Base-by-base conservation (phyloP, 2,113 vertebrate genomes). In the Ceyx cyanopectus region DNA sequence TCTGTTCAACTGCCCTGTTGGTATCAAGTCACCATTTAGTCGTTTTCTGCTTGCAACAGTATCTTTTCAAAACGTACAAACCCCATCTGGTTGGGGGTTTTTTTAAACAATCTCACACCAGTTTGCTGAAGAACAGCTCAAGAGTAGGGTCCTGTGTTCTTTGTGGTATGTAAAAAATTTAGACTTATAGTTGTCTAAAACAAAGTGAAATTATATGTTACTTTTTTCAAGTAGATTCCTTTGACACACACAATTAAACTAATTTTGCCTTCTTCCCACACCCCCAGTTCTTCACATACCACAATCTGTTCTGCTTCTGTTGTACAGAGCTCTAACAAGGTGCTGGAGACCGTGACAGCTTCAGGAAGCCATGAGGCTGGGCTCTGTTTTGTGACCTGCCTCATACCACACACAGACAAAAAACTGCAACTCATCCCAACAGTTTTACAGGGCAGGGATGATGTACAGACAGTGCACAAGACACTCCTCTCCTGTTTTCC, bases 301-400 rank as follows among this genome's bases (percentile, higher is more conserved):
- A 94, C 91, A 90, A 77, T 92, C 89, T 96, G 87, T 87, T 92
- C 78, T 70, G 23, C 48, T 94, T 90, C 87, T 92, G 81, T 18
- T 76, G 81, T 30, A 81, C 54, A 40, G 11, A 89, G 74, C 78
- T 87, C 5, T 30, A 84, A 61, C 57, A 79, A 75, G 50, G 62
- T 76, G 62, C 81, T 81, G 50, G 23, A 79, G 81, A 61, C 57
- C 30, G 65, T 0, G 0, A 78, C 66, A 92, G 78, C 62, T 69
- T 57, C 67, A 22, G 81, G 45, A 81, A 89, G 57, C 51, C 27
- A 0, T 37, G 57, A 37, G 85, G 17, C 74, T 9, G 10, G 37
- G n/a, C 45, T 60, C 32, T 46, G n/a, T 65, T 51, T 17, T 72
- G 62, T 63, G 69, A 76, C 29, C 19, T 0, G 3, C 22, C 45